Base-by-base conservation (phyloP, 2,113 vertebrate species). In the Petrocephalus microphthalmus region DNA sequence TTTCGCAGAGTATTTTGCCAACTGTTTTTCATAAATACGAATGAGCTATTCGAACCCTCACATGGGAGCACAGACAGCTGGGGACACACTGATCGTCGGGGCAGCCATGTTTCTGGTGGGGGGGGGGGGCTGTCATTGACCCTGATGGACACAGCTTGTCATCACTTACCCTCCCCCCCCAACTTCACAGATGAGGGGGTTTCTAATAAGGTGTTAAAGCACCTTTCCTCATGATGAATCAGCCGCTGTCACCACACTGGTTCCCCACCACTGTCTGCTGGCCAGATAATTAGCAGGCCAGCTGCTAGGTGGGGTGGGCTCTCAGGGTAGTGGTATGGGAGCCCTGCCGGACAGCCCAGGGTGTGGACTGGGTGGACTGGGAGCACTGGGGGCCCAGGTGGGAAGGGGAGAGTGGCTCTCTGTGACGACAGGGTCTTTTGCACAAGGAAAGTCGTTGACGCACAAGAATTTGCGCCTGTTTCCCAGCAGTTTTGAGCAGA, bases 191-290 rank as follows among this genome's bases (percentile, higher is more conserved):
- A 78, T 64, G 51, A 81, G 67, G 22, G 8, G 47, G 29, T 51
- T 74, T 87, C n/a, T 78, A 87, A 87, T 53, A 78, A 29, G 74
- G 47, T 51, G 64, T 54, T 87, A 71, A 87, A 74, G 51, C 15
- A 67, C 10, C 71, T n/a, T 29, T 56, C 52, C 11, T 19, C 10
- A 33, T 78, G 33, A 74, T 81, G 19, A 51, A 87, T 81, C 74
- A 78, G 51, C 29, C 7, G 71, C 17, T 22, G 13, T 52, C 47
- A 29, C n/a, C 71, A 78, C 17, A 47, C 87, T 22, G 74, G 49
- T n/a, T n/a, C 5, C 15, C 8, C 25, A 6, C 78, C 42, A 53
- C 71, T 45, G 87, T 81, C 71, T 74, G 52, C 67, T 54, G 49
- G 19, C 71, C 3, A 71, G 2, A 29, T 88, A 82, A 82, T 82